Conservation (phyloP, 2,888 invertebrate species). For the Trisateles emortualis region DNA sequence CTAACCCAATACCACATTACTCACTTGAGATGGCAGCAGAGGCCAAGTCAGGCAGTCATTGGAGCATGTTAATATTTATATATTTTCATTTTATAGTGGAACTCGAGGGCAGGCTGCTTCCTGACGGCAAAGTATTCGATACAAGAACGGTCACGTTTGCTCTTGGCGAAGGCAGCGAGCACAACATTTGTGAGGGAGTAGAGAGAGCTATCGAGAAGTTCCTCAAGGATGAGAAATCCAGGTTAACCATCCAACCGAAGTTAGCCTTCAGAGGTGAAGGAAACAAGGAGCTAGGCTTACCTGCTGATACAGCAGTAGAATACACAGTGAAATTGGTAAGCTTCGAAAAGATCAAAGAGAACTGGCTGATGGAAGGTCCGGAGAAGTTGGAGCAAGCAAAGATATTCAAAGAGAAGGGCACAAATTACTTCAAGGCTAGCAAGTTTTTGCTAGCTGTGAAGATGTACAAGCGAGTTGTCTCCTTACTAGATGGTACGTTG, state of each 20-base stretch:
- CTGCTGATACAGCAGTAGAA: constrained; percentile 91
- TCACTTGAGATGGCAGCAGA: no score
- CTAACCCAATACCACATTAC: no score
- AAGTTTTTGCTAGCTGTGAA: constrained; percentile 93
- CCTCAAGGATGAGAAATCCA: constrained; percentile 92
- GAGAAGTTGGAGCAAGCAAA: constrained; percentile 94
- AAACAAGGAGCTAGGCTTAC: constrained; percentile 90
- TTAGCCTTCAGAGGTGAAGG: constrained; percentile 93
- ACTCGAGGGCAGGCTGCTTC: constrained; percentile 84
- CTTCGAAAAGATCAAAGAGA: constrained; percentile 94
- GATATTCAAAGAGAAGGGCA: constrained; percentile 96
- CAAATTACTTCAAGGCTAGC: constrained; percentile 93
- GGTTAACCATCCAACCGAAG: constrained; percentile 90
- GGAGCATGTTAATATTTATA: not conserved
- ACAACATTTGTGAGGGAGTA: constrained; percentile 92
- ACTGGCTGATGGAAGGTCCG: constrained; percentile 92
- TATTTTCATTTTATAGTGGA: constrained; percentile 64
- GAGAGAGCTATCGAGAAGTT: constrained; percentile 94
- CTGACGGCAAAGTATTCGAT: constrained; percentile 92
- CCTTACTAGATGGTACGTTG: constrained; percentile 83
- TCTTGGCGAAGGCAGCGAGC: constrained; percentile 94
- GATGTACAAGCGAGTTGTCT: constrained; percentile 93
- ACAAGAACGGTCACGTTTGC: constrained; percentile 93
- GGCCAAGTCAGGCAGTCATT: no score
- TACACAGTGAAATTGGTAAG: constrained; percentile 93